Base-by-base conservation (phyloP, 2,797 vertebrate species). In the Acropternis orthonyx region DNA sequence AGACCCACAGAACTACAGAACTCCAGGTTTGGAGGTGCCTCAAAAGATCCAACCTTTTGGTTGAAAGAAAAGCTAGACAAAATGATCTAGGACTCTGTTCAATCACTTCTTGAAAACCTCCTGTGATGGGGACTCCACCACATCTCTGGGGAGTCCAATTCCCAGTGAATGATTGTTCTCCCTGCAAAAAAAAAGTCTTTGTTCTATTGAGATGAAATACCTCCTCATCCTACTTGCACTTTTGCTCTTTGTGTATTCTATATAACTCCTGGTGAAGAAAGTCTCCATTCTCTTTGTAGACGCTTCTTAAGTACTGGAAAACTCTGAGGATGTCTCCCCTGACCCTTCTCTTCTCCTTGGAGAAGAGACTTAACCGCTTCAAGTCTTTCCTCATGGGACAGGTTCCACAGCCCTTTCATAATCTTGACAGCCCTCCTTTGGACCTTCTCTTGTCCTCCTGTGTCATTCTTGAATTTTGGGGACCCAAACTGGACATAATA, bases 251-350 rank as follows among this genome's bases (percentile, higher is more conserved):
- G 26, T 46, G 12, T 84, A 52, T 46, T 84, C n/a, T 14, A 5
- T 30, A 12, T 54, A 36, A 6, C 11, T 67, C 5, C 23, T 67
- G 52, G 18, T 59, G 18, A 55, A 2, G 0, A 58, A 7, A 12
- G 19, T 27, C 24, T 82, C 19, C 0, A 0, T 72, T 30, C 14
- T 44, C 27, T 73, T 46, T 68, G 21, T 26, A 24, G 5, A 10
- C 27, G 9, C 8, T 30, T 77, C 67, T 67, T 44, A 67, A 49
- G 10, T 68, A 21, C 22, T 43, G 27, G 30, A 63, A 89, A 51
- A 51, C 21, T 34, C 12, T 43, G 46, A 37, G 16, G 17, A 55
- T 12, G 10, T 7, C 12, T 13, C 9, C 10, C 12, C 7, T 10
- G 3, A 30, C 8, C 1, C 0, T 46, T 67, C 32, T 52, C 12